phyloP scores from a whole-genome alignment of 2,888 invertebrate species.

The Mimachlamys varia region DNA sequence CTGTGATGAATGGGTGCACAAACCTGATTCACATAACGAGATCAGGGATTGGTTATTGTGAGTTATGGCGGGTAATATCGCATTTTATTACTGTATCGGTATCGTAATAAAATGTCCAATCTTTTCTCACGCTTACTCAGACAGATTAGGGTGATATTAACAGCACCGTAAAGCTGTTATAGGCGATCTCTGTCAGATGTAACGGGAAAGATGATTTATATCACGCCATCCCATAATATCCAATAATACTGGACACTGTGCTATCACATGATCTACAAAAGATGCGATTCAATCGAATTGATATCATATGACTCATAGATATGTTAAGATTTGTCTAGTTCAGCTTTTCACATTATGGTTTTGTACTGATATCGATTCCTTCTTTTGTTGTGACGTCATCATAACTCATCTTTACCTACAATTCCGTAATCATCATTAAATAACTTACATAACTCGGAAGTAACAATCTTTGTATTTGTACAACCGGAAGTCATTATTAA shows the following conservation, averaged over 20 bases:
- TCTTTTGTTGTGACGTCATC: background rate
- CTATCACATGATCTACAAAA: background rate
- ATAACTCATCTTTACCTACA: background rate
- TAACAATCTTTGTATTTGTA: no score
- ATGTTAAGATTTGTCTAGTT: background rate
- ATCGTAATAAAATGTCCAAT: background rate
- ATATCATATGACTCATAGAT: background rate
- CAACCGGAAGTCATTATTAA: no score
- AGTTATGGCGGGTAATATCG: background rate
- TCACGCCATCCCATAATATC: background rate
- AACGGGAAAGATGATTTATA: background rate
- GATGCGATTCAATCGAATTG: no score
- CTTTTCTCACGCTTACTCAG: slow-evolving; percentile 13
- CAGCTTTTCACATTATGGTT: background rate
- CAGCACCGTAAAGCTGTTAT: background rate
- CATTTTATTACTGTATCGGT: slow-evolving; percentile 24
- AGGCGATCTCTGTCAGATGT: background rate
- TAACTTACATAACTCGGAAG: no score
- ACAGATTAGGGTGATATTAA: background rate
- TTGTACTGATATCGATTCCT: background rate
- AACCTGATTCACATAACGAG: background rate
- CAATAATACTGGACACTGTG: background rate
- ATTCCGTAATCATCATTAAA: no score
- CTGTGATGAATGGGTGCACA: background rate
- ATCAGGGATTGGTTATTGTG: slow-evolving; percentile 30